Evolutionary conservation across 2,888 invertebrate genomes (phyloP).

Genomic region (Deilephila porcellus): DNA sequence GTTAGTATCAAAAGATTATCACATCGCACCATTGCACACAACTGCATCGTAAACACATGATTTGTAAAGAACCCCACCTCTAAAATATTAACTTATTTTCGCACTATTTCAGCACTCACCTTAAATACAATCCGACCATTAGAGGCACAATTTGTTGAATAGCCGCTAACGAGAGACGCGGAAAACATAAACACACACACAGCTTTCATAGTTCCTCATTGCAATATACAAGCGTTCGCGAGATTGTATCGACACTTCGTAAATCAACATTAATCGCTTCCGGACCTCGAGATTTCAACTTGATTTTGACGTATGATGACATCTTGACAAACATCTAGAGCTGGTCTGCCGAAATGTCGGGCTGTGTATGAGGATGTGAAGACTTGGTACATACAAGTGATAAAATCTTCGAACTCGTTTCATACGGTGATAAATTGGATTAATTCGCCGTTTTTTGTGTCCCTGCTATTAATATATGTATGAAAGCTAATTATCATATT

Average conservation of each 20-base stretch:
- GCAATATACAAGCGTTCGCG: constrained; percentile 34
- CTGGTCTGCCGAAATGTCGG: background rate
- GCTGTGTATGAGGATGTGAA: background rate
- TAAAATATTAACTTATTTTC: background rate
- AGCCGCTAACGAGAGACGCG: constrained; percentile 49
- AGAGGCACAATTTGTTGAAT: constrained; percentile 50
- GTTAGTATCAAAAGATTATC: too few species aligned
- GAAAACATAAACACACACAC: constrained; percentile 48
- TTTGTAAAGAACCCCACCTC: background rate
- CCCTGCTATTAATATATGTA: background rate
- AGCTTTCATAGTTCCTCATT: constrained; percentile 47
- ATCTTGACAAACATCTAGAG: constrained; percentile 1
- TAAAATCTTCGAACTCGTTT: constrained; percentile 19
- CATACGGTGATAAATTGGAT: background rate
- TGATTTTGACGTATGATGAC: background rate
- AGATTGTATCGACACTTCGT: constrained; percentile 26
- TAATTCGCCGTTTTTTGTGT: background rate
- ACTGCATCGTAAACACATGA: background rate
- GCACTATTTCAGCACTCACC: background rate
- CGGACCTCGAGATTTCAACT: constrained; percentile 9
- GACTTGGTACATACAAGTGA: background rate
- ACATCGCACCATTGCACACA: too few species aligned
- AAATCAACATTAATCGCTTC: constrained; percentile 27
- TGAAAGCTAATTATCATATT: constrained; percentile 1
- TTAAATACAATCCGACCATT: constrained; percentile 19